Evolutionary conservation across 2,888 invertebrate species (phyloP).

Genomic region (Dioctria rufipes): DNA sequence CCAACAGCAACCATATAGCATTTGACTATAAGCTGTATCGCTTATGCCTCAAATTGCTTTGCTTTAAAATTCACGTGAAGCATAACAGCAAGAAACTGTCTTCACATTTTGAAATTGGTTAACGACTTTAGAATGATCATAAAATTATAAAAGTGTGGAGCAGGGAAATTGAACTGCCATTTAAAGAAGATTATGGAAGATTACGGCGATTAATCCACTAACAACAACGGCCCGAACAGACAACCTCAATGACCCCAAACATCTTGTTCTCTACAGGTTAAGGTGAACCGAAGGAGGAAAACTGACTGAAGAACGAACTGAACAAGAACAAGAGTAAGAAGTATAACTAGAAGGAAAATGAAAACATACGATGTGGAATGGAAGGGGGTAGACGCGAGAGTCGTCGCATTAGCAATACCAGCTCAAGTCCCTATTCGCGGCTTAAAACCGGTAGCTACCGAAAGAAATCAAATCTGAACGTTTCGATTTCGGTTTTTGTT

Average conservation of each 20-base stretch:
- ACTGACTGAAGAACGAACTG: no score
- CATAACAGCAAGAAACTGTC: slow-evolving; percentile 33
- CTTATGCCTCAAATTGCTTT: no score
- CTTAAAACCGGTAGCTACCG: slow-evolving; percentile 57
- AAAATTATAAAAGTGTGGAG: slow-evolving; percentile 50
- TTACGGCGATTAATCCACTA: slow-evolving; percentile 56
- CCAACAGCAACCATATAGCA: no score
- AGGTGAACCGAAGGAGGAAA: slow-evolving; percentile 15
- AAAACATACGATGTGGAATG: neutral
- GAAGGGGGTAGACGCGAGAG: slow-evolving; percentile 10
- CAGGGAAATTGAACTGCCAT: slow-evolving; percentile 53
- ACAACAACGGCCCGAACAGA: slow-evolving; percentile 51
- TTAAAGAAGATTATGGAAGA: slow-evolving; percentile 55
- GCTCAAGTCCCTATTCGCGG: slow-evolving; percentile 13
- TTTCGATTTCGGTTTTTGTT: slow-evolving; percentile 54
- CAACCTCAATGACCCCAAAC: slow-evolving; percentile 54
- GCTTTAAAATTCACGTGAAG: slow-evolving; percentile 6
- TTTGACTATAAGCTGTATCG: no score
- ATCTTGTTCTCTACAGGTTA: slow-evolving; percentile 25
- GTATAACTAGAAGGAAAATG: no score
- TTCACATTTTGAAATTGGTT: slow-evolving; percentile 49
- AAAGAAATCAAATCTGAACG: slow-evolving; percentile 58
- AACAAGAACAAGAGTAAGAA: no score
- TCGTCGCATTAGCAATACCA: slow-evolving; percentile 6
- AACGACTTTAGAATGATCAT: slow-evolving; percentile 49